Evolutionary conservation across 2,888 invertebrate genomes (phyloP).

Genomic region (Aquatica leii): DNA sequence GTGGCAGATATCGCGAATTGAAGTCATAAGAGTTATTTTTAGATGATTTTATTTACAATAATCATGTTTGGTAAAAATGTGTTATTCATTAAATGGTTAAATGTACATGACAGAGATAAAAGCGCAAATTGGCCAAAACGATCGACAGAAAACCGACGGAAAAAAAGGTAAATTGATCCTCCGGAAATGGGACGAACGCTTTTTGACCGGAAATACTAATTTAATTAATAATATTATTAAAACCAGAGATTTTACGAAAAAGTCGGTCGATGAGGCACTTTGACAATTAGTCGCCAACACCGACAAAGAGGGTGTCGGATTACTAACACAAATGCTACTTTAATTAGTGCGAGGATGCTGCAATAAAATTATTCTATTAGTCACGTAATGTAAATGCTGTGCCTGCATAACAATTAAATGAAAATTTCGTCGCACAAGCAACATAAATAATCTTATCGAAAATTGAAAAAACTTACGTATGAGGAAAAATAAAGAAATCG

Average conservation of each 20-base stretch:
- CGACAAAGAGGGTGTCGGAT: conserved; percentile 31
- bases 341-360: conserved; percentile 29
- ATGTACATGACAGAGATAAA: neutral
- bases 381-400: neutral
- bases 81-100: neutral
- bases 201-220: conserved; percentile 10
- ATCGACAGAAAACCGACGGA: neutral
- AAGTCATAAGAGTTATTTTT: conserved; percentile 33
- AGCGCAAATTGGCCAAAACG: neutral
- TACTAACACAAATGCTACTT: conserved; percentile 26
- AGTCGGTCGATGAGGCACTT: no score
- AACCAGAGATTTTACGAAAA: conserved; percentile 24
- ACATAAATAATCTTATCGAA: conserved; percentile 24
- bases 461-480: conserved; percentile 24
- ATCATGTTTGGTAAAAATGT: conserved; percentile 22
- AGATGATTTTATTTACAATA: conserved; percentile 22
- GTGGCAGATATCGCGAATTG: conserved; percentile 29
- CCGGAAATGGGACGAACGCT: conserved; percentile 7
- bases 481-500: conserved; percentile 27
- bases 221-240: conserved; percentile 5
- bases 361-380: conserved; percentile 20
- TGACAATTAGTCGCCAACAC: conserved; percentile 18
- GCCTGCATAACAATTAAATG: neutral
- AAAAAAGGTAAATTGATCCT: neutral
- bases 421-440: neutral